Base-by-base conservation (phyloP, 2,797 vertebrate species). In the Periophthalmus magnuspinnatus region DNA sequence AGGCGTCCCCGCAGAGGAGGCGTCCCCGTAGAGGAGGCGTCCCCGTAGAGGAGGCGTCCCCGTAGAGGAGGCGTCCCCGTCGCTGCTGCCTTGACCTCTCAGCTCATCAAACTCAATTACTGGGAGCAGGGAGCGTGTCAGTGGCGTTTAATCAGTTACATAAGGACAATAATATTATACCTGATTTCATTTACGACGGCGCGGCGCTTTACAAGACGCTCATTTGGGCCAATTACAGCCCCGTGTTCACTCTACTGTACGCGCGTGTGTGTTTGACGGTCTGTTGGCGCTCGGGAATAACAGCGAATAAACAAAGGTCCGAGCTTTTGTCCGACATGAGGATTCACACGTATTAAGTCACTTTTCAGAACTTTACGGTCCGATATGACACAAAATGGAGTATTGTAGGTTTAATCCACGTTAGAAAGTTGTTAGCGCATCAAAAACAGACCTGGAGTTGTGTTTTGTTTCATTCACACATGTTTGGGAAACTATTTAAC, bases 221-320 rank as follows among this genome's bases (percentile, higher is more conserved):
- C 81, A 87, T 87, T 84, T 74, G 64, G 55, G 58, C 69, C 80
- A 85, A 88, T 90, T 87, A 88, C 72, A 74, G 5, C 76, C 77
- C 80, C 55, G 36, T 74, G 83, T 77, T 45, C 38, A 41, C 38
- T 41, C 38, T 13, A 41, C 38, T 70, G 52, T 77, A 70, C 85
- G 76, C 84, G 75, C 73, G 82, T 78, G 54, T 73, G 87, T 82
- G 82, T 78, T 73, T 82, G 82, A 80, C 78, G 75, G 82, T 86
- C 78, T 86, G 82, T 89, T 84, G 89, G 67, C 10, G 21, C 11
- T 14, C 41, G n/a, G 11, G 13, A 16, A 45, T 14, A 5, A 45
- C 28, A 28, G 28, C 1, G 70, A 88, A 67, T 21, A 80, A 67
- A 79, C 2, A 69, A 58, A 13, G 36, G 21, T 13, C 5, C 22